Base-by-base conservation (phyloP, 2,797 vertebrate species). In the Anniella stebbinsi region DNA sequence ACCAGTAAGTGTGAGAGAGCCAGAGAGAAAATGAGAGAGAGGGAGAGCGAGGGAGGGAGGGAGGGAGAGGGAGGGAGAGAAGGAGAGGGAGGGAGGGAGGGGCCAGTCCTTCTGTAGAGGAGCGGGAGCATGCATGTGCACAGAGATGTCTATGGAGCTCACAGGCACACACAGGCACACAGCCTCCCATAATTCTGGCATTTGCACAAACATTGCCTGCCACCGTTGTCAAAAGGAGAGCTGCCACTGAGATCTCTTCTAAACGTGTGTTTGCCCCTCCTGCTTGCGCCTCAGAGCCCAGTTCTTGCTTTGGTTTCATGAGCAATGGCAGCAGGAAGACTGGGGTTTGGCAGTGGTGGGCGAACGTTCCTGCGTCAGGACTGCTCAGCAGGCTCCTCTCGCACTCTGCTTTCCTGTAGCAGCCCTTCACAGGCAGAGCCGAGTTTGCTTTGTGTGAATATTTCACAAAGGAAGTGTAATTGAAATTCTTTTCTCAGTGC, bases 401-500 rank as follows among this genome's bases (percentile, higher is more conserved):
- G 72, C 1, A 0, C 48, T 0, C 0, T 33, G 28, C 70, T 78
- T 88, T 81, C 54, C 89, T 86, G 67, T 33, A 84, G 70, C 86
- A 77, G 72, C 25, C 0, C 72, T 82, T 87, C 85, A 87, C 60
- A 80, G 80, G 41, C 2, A 75, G 86, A 78, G 11, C 60, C 48
- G 45, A 87, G 88, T 87, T 95, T 90, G 85, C 93, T 91, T 89
- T 85, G 91, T 83, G 87, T 60, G 89, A 84, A 86, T 69, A 91
- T 92, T 93, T 93, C 88, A 92, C 75, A 88, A 80, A 87, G 18
- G 41, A 60, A 91, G 81, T 1, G 84, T 94, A 95, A 95, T 94
- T 95, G 93, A 95, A 95, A 95, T 94, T 94, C 94, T 84, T 66
- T 85, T 63, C 89, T 87, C 48, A 17, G 25, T 36, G 91, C 92